Conservation (phyloP, 2,113 vertebrate species). For the Callipepla squamata region DNA sequence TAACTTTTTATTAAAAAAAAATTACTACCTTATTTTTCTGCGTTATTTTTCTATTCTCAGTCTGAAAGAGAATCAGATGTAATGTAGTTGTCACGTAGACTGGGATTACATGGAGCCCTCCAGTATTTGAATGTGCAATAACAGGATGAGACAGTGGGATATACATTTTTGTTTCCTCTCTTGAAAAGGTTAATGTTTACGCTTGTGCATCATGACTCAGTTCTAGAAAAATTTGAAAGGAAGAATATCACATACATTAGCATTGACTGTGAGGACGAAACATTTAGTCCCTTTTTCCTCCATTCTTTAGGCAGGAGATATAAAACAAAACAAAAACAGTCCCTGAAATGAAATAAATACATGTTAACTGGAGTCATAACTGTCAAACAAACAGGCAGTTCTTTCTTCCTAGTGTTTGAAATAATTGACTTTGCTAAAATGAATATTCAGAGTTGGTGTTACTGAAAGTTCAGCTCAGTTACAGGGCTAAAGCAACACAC, state of each 20-base stretch:
- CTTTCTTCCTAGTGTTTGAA: conserved; percentile 60
- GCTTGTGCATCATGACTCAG: neutral
- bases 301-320: neutral
- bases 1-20: neutral
- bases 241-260: neutral
- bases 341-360: neutral
- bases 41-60: neutral
- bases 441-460: conserved; percentile 34
- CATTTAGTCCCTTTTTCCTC: neutral
- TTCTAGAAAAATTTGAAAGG: neutral
- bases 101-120: neutral
- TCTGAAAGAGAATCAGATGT: neutral
- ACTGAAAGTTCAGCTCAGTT: conserved; percentile 42
- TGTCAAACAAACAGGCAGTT: conserved; percentile 23
- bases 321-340: neutral
- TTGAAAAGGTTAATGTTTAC: neutral
- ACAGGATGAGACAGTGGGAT: neutral
- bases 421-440: conserved; percentile 69
- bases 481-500: neutral
- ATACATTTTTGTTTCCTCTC: neutral
- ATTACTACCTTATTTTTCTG: neutral
- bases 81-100: neutral
- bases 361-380: neutral
- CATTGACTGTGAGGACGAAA: neutral
- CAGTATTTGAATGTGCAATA: neutral